Conservation (phyloP, 30 jellyfish, hydroid and myxozoan genomes). For the Nemopilema nomurai region DNA sequence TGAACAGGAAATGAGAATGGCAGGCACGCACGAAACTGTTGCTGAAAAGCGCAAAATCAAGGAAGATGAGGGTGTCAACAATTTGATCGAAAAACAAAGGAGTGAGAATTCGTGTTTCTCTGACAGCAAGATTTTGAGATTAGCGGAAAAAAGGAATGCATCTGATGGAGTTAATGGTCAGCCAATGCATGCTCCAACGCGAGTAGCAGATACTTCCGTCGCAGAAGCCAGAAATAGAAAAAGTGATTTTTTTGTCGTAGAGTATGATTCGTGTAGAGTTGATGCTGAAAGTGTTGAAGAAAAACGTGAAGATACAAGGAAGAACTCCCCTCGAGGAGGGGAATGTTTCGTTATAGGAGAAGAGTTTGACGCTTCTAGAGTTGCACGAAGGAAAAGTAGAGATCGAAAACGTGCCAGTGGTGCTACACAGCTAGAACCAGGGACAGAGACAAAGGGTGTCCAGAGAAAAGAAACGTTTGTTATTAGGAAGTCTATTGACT, state of each 20-base stretch:
- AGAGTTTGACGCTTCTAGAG: not conserved
- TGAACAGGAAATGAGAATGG: not conserved
- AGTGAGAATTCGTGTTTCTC: not conserved
- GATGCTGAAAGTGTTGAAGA: not conserved
- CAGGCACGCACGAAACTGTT: too few relatives aligned
- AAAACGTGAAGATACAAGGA: not conserved
- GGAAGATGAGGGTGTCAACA: not conserved
- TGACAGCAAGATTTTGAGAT: not conserved
- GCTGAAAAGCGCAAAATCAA: too few relatives aligned
- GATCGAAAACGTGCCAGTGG: not conserved
- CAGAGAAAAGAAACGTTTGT: constrained; percentile 41
- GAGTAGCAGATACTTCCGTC: not conserved
- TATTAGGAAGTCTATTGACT: not conserved
- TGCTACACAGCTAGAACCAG: not conserved
- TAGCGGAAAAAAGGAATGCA: not conserved
- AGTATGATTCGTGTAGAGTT: not conserved
- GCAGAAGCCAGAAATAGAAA: constrained; percentile 7
- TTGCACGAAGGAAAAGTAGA: not conserved
- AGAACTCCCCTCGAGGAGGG: constrained; percentile 4
- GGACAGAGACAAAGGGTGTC: constrained; percentile 2
- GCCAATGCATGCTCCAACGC: not conserved
- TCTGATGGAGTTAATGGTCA: not conserved
- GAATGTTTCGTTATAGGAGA: not conserved
- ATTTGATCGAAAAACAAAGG: not conserved
- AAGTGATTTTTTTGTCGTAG: constrained; percentile 15